phyloP scores from a whole-genome alignment of 2,113 vertebrate species.

The Amphiprion percula region DNA sequence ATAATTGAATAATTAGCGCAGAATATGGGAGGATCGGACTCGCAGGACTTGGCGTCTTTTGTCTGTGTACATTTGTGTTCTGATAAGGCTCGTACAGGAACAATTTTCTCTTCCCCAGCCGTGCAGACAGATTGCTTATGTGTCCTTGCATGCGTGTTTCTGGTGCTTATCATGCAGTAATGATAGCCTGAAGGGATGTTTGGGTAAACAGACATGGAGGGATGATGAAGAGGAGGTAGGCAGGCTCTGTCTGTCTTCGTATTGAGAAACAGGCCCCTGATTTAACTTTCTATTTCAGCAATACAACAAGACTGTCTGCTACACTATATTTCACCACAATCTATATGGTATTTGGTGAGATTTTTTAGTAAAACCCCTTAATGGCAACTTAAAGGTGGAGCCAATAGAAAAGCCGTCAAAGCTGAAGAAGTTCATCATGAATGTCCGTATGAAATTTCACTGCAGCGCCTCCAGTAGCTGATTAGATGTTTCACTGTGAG shows the following conservation, averaged over 20 bases:
- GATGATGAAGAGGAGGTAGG: slow-evolving; percentile 28
- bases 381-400: too few species aligned
- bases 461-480: too few species aligned
- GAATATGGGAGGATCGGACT: not conserved
- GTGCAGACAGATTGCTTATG: not conserved
- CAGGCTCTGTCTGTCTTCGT: not conserved
- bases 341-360: too few species aligned
- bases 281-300: slow-evolving; percentile 3
- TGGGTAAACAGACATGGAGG: slow-evolving; percentile 55
- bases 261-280: not conserved
- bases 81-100: slow-evolving; percentile 15
- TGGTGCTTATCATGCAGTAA: slow-evolving; percentile 59
- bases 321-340: too few species aligned
- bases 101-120: not conserved
- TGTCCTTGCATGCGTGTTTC: slow-evolving; percentile 15
- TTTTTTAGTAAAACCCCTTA: too few species aligned
- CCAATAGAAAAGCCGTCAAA: too few species aligned
- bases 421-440: too few species aligned
- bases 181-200: slow-evolving; percentile 51
- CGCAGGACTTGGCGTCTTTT: not conserved
- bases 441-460: too few species aligned
- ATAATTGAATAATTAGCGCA: slow-evolving; percentile 11
- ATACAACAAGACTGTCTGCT: not conserved
- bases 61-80: not conserved
- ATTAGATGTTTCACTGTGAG: too few species aligned